These are phyloP conservation scores for Siphonodentalium dalli DNA, from an alignment of 2,888 invertebrate species.

Conservation along the genomic window DNA sequence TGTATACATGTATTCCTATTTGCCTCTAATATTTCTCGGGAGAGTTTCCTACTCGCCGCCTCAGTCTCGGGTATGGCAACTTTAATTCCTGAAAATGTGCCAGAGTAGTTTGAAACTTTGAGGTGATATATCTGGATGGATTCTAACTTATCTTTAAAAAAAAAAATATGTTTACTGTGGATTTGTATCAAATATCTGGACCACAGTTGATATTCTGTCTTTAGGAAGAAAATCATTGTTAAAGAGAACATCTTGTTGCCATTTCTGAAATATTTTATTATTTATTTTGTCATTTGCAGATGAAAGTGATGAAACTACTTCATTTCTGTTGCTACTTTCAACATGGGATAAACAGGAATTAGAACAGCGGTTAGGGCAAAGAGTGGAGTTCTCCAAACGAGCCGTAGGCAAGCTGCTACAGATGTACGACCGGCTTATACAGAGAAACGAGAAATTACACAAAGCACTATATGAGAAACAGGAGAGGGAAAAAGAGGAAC, in stretches of 20 bases:
- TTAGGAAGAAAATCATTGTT: too few relatives aligned
- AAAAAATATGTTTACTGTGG: too few relatives aligned
- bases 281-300: conserved; percentile 69
- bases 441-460: conserved; percentile 93
- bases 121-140: not conserved
- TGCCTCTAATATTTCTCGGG: too few relatives aligned
- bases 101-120: too few relatives aligned
- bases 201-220: too few relatives aligned
- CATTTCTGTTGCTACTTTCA: conserved; percentile 89
- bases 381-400: conserved; percentile 92
- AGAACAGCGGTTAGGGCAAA: conserved; percentile 92
- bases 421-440: conserved; percentile 93
- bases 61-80: too few relatives aligned
- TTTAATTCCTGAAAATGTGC: too few relatives aligned
- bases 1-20: too few relatives aligned
- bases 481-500: conserved; percentile 21
- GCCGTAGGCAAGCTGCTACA: conserved; percentile 96
- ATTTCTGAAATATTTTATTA: too few relatives aligned
- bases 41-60: too few relatives aligned
- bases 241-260: too few relatives aligned
- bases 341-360: conserved; percentile 98
- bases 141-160: not conserved
- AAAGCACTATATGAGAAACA: conserved; percentile 72
- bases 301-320: conserved; percentile 93
- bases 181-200: too few relatives aligned